These are phyloP conservation scores for Caenorhabditis tropicalis DNA, from an alignment of 1,140 invertebrate species.

Conservation along the genomic window DNA sequence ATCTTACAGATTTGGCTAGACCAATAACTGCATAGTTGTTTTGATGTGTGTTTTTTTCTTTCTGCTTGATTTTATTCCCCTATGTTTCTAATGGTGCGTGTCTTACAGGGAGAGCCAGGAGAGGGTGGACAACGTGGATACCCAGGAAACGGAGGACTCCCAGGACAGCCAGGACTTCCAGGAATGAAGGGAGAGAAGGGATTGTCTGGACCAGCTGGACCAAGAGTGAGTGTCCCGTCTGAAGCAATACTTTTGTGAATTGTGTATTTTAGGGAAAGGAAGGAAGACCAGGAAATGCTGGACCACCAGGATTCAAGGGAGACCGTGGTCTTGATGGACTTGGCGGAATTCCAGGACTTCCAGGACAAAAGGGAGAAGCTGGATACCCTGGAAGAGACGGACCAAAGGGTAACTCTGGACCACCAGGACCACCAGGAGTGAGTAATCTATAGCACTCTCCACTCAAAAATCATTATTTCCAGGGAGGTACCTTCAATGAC, in stretches of 20 bases:
- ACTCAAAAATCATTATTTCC: not conserved
- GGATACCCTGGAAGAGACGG: slow-evolving; percentile 65
- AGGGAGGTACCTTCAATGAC: slow-evolving; percentile 68
- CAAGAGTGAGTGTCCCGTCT: slow-evolving; percentile 60
- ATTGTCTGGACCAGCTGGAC: slow-evolving; percentile 69
- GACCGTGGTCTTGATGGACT: slow-evolving; percentile 70
- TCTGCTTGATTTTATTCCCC: not conserved
- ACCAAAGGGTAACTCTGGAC: slow-evolving; percentile 66
- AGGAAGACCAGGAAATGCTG: slow-evolving; percentile 66
- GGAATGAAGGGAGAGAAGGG: slow-evolving; percentile 72
- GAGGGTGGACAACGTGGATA: slow-evolving; percentile 68
- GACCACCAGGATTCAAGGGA: slow-evolving; percentile 69
- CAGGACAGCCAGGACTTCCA: slow-evolving; percentile 68
- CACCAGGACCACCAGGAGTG: slow-evolving; percentile 69
- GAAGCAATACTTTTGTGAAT: too few relatives aligned
- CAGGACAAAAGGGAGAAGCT: slow-evolving; percentile 60
- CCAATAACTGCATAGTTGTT: slow-evolving; percentile 26
- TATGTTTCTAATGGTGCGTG: slow-evolving; percentile 4
- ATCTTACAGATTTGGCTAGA: not conserved
- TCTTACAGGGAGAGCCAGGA: slow-evolving; percentile 69
- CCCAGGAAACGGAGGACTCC: slow-evolving; percentile 66
- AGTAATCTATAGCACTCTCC: not conserved
- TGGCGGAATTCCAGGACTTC: slow-evolving; percentile 65
- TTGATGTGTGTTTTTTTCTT: not conserved
- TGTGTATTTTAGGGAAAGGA: slow-evolving; percentile 68